These are phyloP conservation scores for Meles meles DNA, from an alignment of 2,113 vertebrate species.

Conservation along the genomic window DNA sequence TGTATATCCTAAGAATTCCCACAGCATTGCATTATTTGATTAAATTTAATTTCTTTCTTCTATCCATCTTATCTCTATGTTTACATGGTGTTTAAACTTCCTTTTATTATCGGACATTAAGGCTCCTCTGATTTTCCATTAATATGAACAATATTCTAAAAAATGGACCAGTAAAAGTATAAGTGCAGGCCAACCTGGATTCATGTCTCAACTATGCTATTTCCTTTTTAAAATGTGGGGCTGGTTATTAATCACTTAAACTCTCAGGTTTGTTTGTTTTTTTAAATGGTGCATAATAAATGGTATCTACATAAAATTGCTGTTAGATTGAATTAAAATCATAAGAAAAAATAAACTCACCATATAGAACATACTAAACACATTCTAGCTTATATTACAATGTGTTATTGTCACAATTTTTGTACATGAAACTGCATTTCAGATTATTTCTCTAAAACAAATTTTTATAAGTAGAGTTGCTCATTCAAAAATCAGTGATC, in stretches of 20 bases:
- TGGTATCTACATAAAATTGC: not conserved
- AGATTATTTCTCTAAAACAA: not conserved
- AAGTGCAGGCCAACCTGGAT: not conserved
- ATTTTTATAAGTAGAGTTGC: not conserved
- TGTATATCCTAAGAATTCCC: not conserved
- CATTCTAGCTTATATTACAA: not conserved
- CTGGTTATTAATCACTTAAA: not conserved
- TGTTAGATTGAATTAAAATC: not conserved
- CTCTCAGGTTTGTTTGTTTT: not conserved
- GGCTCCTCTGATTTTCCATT: not conserved
- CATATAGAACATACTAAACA: not conserved
- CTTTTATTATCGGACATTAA: not conserved
- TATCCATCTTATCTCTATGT: not conserved
- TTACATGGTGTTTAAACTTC: not conserved
- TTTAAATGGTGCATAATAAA: not conserved
- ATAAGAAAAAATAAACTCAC: not conserved
- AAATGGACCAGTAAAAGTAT: not conserved
- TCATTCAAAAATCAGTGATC: not conserved
- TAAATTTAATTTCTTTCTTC: not conserved
- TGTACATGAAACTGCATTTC: not conserved
- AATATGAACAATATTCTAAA: not conserved
- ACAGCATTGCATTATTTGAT: not conserved
- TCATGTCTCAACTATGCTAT: not conserved
- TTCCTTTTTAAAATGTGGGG: not conserved
- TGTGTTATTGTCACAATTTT: not conserved